phyloP scores from a whole-genome alignment of 2,113 vertebrate species.

The Aegithalos caudatus region DNA sequence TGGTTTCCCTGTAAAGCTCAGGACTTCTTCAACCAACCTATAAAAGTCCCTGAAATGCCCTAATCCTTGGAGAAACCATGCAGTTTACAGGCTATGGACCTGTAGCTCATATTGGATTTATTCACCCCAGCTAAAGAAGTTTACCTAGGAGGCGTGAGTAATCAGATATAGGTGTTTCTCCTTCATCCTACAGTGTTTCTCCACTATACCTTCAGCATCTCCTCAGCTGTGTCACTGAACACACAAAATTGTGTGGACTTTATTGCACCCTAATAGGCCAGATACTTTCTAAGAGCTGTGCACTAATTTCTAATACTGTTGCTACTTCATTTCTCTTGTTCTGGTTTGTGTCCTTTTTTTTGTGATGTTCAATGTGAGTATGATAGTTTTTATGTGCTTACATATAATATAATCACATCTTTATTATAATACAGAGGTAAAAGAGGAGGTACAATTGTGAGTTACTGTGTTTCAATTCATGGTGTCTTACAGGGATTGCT shows the following conservation, averaged over 20 bases:
- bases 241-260: fast-evolving
- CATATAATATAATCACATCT: neutral
- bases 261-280: neutral
- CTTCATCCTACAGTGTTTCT: no score
- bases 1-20: neutral
- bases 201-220: no score
- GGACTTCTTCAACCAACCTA: neutral
- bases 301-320: neutral
- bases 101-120: neutral
- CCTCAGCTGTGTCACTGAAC: no score
- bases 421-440: neutral
- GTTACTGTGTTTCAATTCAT: neutral
- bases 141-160: no score
- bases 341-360: neutral
- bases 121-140: neutral
- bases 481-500: neutral
- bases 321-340: neutral
- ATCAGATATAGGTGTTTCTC: no score
- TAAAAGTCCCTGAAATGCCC: neutral
- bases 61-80: neutral
- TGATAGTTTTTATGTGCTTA: neutral
- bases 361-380: neutral
- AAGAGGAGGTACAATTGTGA: neutral
- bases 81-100: neutral
- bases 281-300: neutral